phyloP scores from a whole-genome alignment of 2,113 vertebrate species.

The Hemiscyllium ocellatum region DNA sequence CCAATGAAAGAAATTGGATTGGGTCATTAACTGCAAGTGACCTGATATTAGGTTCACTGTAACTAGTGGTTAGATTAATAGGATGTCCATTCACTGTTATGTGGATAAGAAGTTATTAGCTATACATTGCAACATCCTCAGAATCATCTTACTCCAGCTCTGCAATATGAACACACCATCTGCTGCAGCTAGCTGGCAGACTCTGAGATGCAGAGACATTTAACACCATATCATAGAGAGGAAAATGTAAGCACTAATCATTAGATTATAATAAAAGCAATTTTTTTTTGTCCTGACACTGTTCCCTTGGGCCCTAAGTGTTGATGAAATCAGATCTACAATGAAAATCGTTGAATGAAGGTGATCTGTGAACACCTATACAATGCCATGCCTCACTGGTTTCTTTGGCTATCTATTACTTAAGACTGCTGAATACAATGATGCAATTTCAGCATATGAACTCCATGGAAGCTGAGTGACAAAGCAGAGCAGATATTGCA shows the following conservation, averaged over 20 bases:
- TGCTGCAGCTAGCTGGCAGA: conserved; percentile 66
- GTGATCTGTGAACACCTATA: conserved; percentile 57
- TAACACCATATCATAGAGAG: conserved; percentile 59
- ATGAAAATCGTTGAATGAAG: conserved; percentile 72
- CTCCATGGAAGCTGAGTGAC: conserved; percentile 62
- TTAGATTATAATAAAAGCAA: conserved; percentile 69
- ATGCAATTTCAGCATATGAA: conserved; percentile 79
- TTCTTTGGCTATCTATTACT: conserved; percentile 77
- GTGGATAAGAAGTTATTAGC: neutral
- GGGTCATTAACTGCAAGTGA: neutral
- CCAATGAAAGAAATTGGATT: neutral
- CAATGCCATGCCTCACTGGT: conserved; percentile 76
- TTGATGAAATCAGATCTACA: conserved; percentile 79
- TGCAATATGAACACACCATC: conserved; percentile 47
- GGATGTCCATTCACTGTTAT: neutral
- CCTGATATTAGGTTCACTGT: neutral
- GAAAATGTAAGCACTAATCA: conserved; percentile 60
- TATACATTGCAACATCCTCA: conserved; percentile 49
- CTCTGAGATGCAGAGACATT: conserved; percentile 54
- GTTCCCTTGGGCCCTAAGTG: conserved; percentile 78
- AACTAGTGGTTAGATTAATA: neutral
- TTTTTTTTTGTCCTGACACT: conserved; percentile 60
- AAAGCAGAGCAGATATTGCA: conserved; percentile 94
- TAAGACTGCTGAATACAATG: conserved; percentile 67
- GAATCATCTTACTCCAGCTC: conserved; percentile 56